Percentiles rank a stretch among this genome's conserved stretches.
These are phyloP conservation scores for Mareca strepera DNA, from an alignment of 2,797 vertebrate genomes.

Conservation along the genomic window DNA sequence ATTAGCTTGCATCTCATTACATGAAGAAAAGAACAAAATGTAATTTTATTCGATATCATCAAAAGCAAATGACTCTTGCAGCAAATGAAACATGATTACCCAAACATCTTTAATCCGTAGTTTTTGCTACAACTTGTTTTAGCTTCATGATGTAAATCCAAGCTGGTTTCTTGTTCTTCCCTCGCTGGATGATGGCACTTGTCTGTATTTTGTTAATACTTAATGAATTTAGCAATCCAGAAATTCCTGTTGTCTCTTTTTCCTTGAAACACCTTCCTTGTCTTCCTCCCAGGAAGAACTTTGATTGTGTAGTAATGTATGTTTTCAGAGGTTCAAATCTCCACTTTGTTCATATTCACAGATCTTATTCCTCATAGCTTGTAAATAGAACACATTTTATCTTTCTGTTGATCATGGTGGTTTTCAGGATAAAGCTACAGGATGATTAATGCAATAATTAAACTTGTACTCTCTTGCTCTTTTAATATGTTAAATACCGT, in stretches of 20 bases:
- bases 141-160: background rate
- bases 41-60: background rate
- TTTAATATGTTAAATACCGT: background rate
- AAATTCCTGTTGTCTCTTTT: background rate
- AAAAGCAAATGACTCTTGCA: constrained; percentile 23
- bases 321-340: background rate
- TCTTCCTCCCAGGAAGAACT: background rate
- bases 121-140: background rate
- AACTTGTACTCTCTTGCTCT: background rate
- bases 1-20: background rate
- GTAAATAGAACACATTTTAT: background rate
- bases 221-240: constrained; percentile 1
- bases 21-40: constrained; percentile 29
- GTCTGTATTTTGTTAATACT: background rate
- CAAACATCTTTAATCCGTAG: background rate
- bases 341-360: background rate
- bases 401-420: background rate
- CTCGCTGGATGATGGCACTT: background rate
- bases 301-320: background rate
- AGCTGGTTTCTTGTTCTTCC: background rate
- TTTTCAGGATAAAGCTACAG: background rate
- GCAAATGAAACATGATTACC: constrained; percentile 15
- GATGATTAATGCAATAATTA: background rate
- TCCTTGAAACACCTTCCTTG: background rate
- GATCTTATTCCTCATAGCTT: background rate